Evolutionary conservation across 2,888 invertebrate species (phyloP).

Genomic region (Drosophila quinaria): DNA sequence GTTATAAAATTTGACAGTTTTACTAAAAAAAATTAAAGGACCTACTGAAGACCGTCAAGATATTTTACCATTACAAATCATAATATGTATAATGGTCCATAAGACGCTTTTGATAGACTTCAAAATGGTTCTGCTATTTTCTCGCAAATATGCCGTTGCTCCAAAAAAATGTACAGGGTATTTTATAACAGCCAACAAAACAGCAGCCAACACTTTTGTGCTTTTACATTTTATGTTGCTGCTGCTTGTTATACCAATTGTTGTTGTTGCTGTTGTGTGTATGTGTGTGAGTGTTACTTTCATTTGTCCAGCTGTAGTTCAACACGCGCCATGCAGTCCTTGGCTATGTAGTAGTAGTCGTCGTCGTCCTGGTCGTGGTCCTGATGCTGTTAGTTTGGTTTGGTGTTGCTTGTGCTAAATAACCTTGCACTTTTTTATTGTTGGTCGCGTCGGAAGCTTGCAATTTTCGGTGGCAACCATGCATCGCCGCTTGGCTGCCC

Average conservation of each 20-base stretch:
- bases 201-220: slow-evolving; percentile 65
- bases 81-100: too few relatives aligned
- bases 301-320: slow-evolving; percentile 77
- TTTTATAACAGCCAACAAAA: slow-evolving; percentile 39
- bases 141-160: not conserved
- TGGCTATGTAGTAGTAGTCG: slow-evolving; percentile 8
- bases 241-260: slow-evolving; percentile 66
- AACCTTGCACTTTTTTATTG: slow-evolving; percentile 82
- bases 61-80: too few relatives aligned
- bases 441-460: slow-evolving; percentile 76
- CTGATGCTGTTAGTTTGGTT: slow-evolving; percentile 25
- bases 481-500: slow-evolving; percentile 48
- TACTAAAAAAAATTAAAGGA: too few relatives aligned
- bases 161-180: slow-evolving; percentile 21
- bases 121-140: not conserved
- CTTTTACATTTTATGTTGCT: slow-evolving; percentile 73
- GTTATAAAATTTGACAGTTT: too few relatives aligned
- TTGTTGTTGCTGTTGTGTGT: slow-evolving; percentile 37
- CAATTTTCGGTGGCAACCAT: slow-evolving; percentile 69
- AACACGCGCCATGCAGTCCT: slow-evolving; percentile 66
- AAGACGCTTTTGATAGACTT: too few relatives aligned
- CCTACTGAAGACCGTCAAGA: too few relatives aligned
- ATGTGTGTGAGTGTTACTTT: slow-evolving; percentile 56
- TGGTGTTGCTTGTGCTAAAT: slow-evolving; percentile 75
- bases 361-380: slow-evolving; percentile 37